Evolutionary conservation across 2,888 invertebrate genomes (phyloP), one percentile per base, ranked within the genome.

Genomic region (Andrena marginata): DNA sequence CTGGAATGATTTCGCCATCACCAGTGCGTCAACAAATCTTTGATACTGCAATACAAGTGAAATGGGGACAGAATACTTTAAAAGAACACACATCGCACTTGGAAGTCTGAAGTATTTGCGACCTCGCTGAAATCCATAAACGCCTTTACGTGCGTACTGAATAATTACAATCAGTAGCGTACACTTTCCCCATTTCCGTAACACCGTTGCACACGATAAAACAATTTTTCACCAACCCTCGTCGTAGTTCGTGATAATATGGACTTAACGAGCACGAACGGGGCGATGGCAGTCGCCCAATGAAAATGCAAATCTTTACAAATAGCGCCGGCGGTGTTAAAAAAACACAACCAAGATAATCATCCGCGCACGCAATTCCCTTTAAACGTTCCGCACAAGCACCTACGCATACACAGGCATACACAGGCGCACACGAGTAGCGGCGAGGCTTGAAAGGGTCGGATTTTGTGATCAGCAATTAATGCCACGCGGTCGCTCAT

Each of bases 391-490:
- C 7, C 23, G 4, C 2, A 13, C 42, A 16, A 16, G 13, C 42
- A 0, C 5, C 42, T 16, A 16, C 42, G 5, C 42, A 13, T 13
- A 42, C 13, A 13, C 48, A 60, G 51, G 16, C 10, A 16, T 13
- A 59, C 13, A 10, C 10, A 35, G 10, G 26, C 2, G 5, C 7
- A n/a, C 16, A 4, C 20, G 13, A 2, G 29, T 42, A 67, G 29
- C 20, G 54, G 35, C 16, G 31, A 31, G 8, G 13, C 8, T 20
- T 42, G 20, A 16, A 69, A 35, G 20, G 42, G 13, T 54, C n/a
- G 49, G 85, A 86, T 88, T 89, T 89, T 83, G 86, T 78, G 87
- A 90, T 90, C 89, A 16, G 86, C 87, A 89, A 89, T 89, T 89
- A 90, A 89, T 89, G 89, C 84, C 81, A 80, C 82, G 79, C 82